Base-by-base conservation (phyloP, 2,888 invertebrate genomes). In the Flexamia atlantica region DNA sequence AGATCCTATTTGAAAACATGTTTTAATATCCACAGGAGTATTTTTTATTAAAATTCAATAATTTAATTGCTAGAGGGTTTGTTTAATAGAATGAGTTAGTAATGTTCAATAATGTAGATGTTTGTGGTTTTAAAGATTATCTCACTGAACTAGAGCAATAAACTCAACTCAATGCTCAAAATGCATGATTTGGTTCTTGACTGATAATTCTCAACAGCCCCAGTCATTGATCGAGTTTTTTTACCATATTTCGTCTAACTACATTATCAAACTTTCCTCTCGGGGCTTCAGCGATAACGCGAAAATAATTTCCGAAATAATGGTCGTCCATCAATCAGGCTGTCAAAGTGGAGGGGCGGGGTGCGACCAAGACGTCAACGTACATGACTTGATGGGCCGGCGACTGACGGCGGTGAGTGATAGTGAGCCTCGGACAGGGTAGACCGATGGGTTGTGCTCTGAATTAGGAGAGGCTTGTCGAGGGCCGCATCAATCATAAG, bases 401-500 rank as follows among this genome's bases (percentile, higher is more conserved):
- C 36, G 9, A 36, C 4, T 36, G 36, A 36, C 36, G 36, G 3
- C 23, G 42, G 17, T 42, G 72, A 72, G 72, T 72, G 72, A 72
- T 72, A 36, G 42, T 72, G 42, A 72, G 36, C 42, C 42, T 20
- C 23, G 42, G 72, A 42, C 72, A 72, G 72, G 42, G 40, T 7
- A 30, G 32, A 68, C 32, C 36, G 68, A 68, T 68, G 68, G 30
- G 42, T 5, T 36, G 72, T 42, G 72, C 36, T 72, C 40, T 23
- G 20, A 72, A 72, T 72, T 42, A 72, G 72, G 72, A 36, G 72
- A 12, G 36, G 40, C 72, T 72, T 72, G 72, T 72, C 20, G 36
- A 72, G 40, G 42, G 20, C 23, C 14, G 42, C 72, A 72, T 72
- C 72, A 36, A 72, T 72, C 72, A 72, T 72, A 72, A 36, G 72